Evolutionary conservation across 2,797 vertebrate species (phyloP), one percentile per base, ranked within the genome.

Genomic region (Phoeniculus purpureus): DNA sequence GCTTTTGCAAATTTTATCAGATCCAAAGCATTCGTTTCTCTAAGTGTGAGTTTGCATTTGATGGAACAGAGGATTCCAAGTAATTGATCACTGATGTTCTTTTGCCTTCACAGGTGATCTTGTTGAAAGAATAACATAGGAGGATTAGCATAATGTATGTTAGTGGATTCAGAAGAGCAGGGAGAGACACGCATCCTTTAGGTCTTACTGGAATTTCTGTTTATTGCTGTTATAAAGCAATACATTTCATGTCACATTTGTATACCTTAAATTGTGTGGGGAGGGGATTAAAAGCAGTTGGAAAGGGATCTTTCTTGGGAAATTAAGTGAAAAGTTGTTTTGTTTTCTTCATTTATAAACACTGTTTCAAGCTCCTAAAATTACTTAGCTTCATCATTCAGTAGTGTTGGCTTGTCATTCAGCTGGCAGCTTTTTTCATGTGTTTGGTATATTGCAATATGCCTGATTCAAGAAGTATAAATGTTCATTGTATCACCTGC

Each of bases 91-190:
- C 32, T 83, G 51, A 26, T 87, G 7, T 92, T 87, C 70, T 87
- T 95, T 81, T 81, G n/a, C 82, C 43, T 91, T 91, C 87, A 58
- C 55, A 75, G 27, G 62, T 81, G 76, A 54, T 82, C 50, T 77
- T 85, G n/a, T 85, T 89, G 79, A 80, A 93, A 92, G 48, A 79
- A 56, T 87, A 87, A 59, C 58, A 27, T 79, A 91, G 68, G 22
- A 89, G 11, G 47, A 79, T 92, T 93, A 92, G 68, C 50, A 58
- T 81, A 90, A 40, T 67, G 71, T 58, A 22, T 75, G 50, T 90
- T 90, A 76, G 67, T 85, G 60, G 68, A 77, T 91, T 94, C 79
- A 85, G 59, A 89, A 89, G 43, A 83, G 70, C 54, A 89, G 85
- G 72, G 85, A 80, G 54, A 81, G 26, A 64, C 22, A 45, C 0